Evolutionary conservation across 2,113 vertebrate species (phyloP).

Genomic region (Notiomystis cincta): DNA sequence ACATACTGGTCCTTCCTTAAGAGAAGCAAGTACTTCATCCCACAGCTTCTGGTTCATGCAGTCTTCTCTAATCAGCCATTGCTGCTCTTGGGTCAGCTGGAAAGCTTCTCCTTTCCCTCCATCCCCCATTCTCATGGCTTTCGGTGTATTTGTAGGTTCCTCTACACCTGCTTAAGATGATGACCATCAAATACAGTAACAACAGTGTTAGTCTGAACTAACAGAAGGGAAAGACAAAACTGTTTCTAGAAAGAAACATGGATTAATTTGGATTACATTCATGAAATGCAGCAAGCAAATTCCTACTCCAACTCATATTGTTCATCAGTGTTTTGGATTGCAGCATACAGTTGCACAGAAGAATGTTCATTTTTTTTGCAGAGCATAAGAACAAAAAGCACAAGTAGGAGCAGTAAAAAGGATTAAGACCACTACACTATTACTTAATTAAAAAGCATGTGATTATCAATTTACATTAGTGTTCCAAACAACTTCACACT

Average conservation of each 20-base stretch:
- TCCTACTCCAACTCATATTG: neutral
- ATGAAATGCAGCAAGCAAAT: neutral
- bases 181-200: neutral
- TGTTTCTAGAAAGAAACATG: neutral
- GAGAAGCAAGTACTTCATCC: conserved; percentile 90
- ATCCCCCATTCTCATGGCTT: conserved; percentile 77
- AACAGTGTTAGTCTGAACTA: neutral
- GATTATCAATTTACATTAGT: neutral
- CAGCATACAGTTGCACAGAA: neutral
- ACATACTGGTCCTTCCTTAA: conserved; percentile 92
- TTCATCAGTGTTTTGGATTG: neutral
- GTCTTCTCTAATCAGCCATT: conserved; percentile 87
- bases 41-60: conserved; percentile 92
- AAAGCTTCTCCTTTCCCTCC: conserved; percentile 84
- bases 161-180: conserved; percentile 65
- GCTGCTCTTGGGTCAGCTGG: conserved; percentile 88
- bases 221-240: neutral
- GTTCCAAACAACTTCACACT: neutral
- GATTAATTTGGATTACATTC: neutral
- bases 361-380: neutral
- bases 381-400: neutral
- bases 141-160: conserved; percentile 72
- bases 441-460: neutral
- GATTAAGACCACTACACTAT: neutral
- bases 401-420: rapidly evolving